Evolutionary conservation across 2,888 invertebrate genomes (phyloP).

Genomic region (Busseola fusca): DNA sequence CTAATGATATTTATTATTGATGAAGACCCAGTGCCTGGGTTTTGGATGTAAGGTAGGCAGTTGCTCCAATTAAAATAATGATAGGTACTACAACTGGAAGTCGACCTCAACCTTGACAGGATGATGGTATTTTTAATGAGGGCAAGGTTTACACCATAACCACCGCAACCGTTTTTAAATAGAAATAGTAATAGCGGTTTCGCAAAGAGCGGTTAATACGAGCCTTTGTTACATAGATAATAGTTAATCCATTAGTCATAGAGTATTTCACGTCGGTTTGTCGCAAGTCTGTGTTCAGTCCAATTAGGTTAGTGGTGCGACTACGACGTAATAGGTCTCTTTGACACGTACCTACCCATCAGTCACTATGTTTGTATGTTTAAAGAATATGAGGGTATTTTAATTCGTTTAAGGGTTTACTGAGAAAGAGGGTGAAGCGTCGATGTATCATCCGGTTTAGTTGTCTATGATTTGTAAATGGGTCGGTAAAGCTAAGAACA

Average conservation of each 20-base stretch:
- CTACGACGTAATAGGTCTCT: slow-evolving; percentile 13
- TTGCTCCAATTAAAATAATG: background rate
- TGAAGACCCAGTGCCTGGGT: background rate
- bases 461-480: background rate
- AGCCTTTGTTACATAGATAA: slow-evolving; percentile 14
- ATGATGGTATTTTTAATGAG: background rate
- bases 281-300: slow-evolving; percentile 8
- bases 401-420: slow-evolving; percentile 36
- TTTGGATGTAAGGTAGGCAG: background rate
- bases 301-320: slow-evolving; percentile 51
- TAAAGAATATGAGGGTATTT: slow-evolving; percentile 30
- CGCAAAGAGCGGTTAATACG: background rate
- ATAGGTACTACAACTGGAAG: background rate
- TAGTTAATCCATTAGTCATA: slow-evolving; percentile 50
- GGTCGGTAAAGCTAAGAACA: background rate
- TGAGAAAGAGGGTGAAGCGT: slow-evolving; percentile 3
- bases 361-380: slow-evolving; percentile 44
- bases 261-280: slow-evolving; percentile 24
- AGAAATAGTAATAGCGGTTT: background rate
- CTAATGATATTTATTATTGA: background rate
- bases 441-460: slow-evolving; percentile 23
- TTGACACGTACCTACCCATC: slow-evolving; percentile 39
- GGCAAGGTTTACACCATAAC: background rate
- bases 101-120: background rate
- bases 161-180: background rate